Evolutionary conservation across 2,113 vertebrate genomes (phyloP).

Genomic region (Tringa solitaria): DNA sequence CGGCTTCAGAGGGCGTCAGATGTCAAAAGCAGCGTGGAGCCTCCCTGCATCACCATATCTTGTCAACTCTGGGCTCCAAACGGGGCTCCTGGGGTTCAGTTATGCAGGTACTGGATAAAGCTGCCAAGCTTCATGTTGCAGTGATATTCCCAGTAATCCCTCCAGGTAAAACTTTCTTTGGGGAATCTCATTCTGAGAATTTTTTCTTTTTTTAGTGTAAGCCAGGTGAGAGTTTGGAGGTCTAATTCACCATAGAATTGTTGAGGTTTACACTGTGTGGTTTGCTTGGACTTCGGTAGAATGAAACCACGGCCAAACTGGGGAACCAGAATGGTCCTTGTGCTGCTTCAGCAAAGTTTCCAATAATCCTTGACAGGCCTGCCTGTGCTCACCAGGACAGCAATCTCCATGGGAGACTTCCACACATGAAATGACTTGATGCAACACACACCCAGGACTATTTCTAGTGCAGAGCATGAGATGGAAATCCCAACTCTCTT

Average conservation of each 20-base stretch:
- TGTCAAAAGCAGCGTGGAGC: not conserved
- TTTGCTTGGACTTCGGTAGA: not conserved
- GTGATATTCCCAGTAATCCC: not conserved
- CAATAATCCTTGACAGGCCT: not conserved
- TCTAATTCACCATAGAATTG: not conserved
- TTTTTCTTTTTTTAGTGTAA: not conserved
- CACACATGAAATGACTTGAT: not conserved
- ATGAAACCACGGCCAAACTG: not conserved
- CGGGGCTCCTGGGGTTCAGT: fast-evolving
- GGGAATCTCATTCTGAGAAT: not conserved
- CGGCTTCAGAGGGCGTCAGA: not conserved
- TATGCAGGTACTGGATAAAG: not conserved
- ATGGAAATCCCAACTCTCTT: not conserved
- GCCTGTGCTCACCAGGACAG: not conserved
- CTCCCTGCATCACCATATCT: not conserved
- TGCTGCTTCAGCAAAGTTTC: not conserved
- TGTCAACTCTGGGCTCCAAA: not conserved
- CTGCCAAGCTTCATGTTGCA: fast-evolving
- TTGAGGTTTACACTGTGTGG: not conserved
- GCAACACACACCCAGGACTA: too few species aligned
- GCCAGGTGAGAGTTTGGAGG: not conserved
- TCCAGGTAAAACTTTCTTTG: not conserved
- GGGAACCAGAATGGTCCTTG: not conserved
- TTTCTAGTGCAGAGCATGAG: not conserved
- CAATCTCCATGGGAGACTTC: not conserved